Evolutionary conservation across 1,140 invertebrate genomes (phyloP).

Genomic region (Drosophila ogumai): DNA sequence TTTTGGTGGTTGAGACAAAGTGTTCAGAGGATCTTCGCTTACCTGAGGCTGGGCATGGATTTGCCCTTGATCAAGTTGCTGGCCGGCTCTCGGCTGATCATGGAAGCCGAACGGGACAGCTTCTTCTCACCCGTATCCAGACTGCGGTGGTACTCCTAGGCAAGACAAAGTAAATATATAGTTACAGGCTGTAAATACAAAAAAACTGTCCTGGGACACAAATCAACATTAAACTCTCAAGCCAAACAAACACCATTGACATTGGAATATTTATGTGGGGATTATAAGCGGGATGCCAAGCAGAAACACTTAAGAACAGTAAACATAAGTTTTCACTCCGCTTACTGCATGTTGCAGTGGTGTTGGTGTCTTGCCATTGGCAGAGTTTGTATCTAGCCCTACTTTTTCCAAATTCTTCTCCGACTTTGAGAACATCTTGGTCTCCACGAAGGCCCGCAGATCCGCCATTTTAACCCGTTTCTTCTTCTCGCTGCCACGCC

Average conservation of each 20-base stretch:
- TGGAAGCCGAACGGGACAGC: slow-evolving; percentile 88
- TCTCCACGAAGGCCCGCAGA: slow-evolving; percentile 95
- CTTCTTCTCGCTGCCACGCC: slow-evolving; percentile 93
- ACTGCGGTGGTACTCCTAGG: slow-evolving; percentile 91
- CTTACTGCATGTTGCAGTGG: slow-evolving; percentile 84
- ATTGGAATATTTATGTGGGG: slow-evolving; percentile 8
- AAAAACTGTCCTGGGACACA: neutral
- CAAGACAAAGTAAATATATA: slow-evolving; percentile 10
- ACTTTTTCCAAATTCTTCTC: slow-evolving; percentile 96
- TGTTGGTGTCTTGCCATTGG: slow-evolving; percentile 85
- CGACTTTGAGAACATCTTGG: slow-evolving; percentile 95
- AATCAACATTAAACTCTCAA: slow-evolving; percentile 49
- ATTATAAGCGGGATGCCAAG: slow-evolving; percentile 39
- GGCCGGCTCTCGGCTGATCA: slow-evolving; percentile 86
- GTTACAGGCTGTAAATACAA: too few relatives aligned
- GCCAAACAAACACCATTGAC: slow-evolving; percentile 46
- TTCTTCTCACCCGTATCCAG: slow-evolving; percentile 91
- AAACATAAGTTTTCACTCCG: slow-evolving; percentile 63
- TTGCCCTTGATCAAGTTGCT: slow-evolving; percentile 95
- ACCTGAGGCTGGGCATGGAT: slow-evolving; percentile 98
- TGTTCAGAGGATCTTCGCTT: slow-evolving; percentile 34
- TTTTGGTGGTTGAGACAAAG: neutral
- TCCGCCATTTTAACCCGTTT: slow-evolving; percentile 96
- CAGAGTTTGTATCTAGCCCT: slow-evolving; percentile 89
- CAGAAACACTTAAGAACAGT: slow-evolving; percentile 52